Evolutionary conservation across 1,140 invertebrate species (phyloP).

Genomic region (Cydia pomonella): DNA sequence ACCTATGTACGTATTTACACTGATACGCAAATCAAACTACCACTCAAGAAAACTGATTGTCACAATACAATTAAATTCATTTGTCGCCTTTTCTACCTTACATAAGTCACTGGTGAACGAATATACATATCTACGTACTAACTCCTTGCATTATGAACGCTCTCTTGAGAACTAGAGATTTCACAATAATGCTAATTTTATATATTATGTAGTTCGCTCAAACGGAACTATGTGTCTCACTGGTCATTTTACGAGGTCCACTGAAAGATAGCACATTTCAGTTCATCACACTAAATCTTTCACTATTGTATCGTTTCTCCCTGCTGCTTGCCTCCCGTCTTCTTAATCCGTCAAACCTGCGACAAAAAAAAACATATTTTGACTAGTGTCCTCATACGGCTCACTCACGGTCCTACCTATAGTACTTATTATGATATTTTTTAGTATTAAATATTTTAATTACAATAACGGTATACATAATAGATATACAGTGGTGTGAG

Average conservation of each 20-base stretch:
- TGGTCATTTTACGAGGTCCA: conserved; percentile 13
- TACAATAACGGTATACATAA: no score
- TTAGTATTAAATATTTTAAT: no score
- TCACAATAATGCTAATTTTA: conserved; percentile 36
- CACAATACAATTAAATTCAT: not conserved
- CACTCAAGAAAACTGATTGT: not conserved
- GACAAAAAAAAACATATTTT: conserved; percentile 50
- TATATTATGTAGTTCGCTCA: conserved; percentile 27
- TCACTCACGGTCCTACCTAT: not conserved
- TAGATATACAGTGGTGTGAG: no score
- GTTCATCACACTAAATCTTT: not conserved
- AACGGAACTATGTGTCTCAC: conserved; percentile 18
- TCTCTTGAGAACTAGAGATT: conserved; percentile 39
- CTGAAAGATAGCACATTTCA: conserved; percentile 24
- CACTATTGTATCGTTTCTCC: conserved; percentile 35
- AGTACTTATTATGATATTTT: not conserved
- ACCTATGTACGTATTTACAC: conserved; percentile 17
- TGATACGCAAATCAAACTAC: not conserved
- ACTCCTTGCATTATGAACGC: conserved; percentile 49
- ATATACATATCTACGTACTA: conserved; percentile 47
- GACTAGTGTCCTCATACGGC: not conserved
- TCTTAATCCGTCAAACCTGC: conserved; percentile 57
- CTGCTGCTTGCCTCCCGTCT: conserved; percentile 56
- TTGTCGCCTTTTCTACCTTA: conserved; percentile 22
- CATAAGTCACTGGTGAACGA: conserved; percentile 45